Conservation (phyloP, 2,113 vertebrate genomes). For the Megaptera novaeangliae region DNA sequence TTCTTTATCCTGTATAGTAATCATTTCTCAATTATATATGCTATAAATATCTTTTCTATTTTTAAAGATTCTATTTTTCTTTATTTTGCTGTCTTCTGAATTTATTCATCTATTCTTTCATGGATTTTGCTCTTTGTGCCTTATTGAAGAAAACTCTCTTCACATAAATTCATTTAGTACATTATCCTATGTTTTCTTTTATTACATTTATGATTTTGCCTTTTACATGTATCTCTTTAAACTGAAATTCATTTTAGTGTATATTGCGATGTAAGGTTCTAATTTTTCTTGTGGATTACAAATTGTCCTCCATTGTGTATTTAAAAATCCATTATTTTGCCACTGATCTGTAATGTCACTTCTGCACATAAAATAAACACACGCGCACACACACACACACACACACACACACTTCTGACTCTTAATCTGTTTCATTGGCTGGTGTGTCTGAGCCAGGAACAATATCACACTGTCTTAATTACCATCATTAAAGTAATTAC, state of each 20-base stretch:
- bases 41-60: not conserved
- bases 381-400: not conserved
- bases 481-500: not conserved
- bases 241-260: not conserved
- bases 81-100: not conserved
- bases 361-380: not conserved
- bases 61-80: not conserved
- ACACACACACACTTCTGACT: not conserved
- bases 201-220: not conserved
- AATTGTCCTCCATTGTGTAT: not conserved
- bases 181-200: not conserved
- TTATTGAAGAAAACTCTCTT: not conserved
- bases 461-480: not conserved
- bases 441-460: not conserved
- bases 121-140: not conserved
- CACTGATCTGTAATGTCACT: not conserved
- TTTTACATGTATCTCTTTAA: not conserved
- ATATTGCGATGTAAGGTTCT: not conserved
- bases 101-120: not conserved
- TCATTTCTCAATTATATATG: not conserved
- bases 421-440: not conserved
- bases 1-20: not conserved
- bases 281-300: not conserved
- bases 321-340: not conserved
- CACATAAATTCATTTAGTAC: not conserved